A percentile compares a stretch with the other conserved stretches of the same genome.
Evolutionary conservation across 2,888 invertebrate species (phyloP).

Genomic region (Zygogramma bicolorata): DNA sequence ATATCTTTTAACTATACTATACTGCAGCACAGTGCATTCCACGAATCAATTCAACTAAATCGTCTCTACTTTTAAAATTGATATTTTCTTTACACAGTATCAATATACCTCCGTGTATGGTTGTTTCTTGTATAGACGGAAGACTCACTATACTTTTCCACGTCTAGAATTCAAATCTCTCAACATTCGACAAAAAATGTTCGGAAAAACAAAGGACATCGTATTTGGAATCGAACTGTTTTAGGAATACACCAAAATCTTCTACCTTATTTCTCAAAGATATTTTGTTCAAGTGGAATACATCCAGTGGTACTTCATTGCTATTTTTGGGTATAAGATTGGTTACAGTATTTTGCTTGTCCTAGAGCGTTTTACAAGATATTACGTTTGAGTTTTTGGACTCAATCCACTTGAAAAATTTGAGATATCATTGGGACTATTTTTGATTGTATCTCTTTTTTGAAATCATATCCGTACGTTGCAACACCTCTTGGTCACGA

Average conservation of each 20-base stretch:
- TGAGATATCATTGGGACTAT: no score
- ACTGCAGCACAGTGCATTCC: no score
- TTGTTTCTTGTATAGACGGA: background rate
- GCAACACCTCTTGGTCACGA: no score
- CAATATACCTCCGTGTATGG: background rate
- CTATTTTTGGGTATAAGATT: background rate
- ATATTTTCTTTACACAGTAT: slow-evolving; percentile 21
- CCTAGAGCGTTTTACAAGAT: no score
- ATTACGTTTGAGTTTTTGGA: no score
- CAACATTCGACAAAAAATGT: background rate
- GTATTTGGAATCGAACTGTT: background rate
- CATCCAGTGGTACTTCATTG: background rate
- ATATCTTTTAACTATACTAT: no score
- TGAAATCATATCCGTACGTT: no score
- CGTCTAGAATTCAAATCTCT: background rate
- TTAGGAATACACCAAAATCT: background rate
- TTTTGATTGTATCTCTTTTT: no score
- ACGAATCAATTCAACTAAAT: no score
- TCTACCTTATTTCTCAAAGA: background rate
- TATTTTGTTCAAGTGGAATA: background rate
- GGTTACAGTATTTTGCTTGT: no score
- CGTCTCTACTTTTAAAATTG: background rate
- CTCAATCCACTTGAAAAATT: no score
- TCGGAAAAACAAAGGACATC: background rate
- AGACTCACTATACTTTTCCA: background rate